A percentile compares a stretch with the other conserved stretches of the same genome.
Evolutionary conservation across 30 jellyfish, hydroid and myxozoan species (phyloP).

Genomic region (Hydra vulgaris): DNA sequence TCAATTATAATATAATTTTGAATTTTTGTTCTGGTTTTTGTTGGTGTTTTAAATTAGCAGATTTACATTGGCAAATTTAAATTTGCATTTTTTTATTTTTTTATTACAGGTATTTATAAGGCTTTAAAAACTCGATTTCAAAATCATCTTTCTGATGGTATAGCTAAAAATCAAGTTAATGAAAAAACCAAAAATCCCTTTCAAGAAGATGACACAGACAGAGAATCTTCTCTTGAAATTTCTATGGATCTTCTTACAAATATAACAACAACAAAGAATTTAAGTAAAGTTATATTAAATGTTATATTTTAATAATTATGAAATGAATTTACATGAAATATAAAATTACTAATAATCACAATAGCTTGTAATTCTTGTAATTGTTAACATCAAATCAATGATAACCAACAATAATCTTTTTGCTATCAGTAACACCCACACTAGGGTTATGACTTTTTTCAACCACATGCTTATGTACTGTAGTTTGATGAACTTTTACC

Average conservation of each 20-base stretch:
- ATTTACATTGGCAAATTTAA: too few species aligned
- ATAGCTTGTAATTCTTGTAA: too few species aligned
- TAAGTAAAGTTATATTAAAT: slow-evolving; percentile 26
- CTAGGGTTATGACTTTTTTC: too few species aligned
- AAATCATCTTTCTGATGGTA: background rate
- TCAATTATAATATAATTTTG: slow-evolving; percentile 1
- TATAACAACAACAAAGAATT: slow-evolving; percentile 50
- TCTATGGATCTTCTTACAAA: slow-evolving; percentile 48
- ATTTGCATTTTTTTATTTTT: background rate
- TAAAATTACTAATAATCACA: too few species aligned
- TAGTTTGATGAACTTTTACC: too few species aligned
- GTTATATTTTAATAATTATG: background rate
- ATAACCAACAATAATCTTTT: too few species aligned
- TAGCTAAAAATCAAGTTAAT: background rate
- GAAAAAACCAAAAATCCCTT: slow-evolving; percentile 49
- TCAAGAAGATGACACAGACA: slow-evolving; percentile 33
- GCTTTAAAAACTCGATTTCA: background rate
- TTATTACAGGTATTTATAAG: background rate
- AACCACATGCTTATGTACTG: too few species aligned
- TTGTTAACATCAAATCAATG: too few species aligned
- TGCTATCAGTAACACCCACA: too few species aligned
- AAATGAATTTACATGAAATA: background rate
- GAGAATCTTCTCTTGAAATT: slow-evolving; percentile 42
- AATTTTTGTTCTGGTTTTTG: too few species aligned
- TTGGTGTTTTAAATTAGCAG: too few species aligned